Percentiles rank a stretch among this genome's conserved stretches.
Conservation (phyloP, 2,888 invertebrate genomes). For the Argyra leucocephala region DNA sequence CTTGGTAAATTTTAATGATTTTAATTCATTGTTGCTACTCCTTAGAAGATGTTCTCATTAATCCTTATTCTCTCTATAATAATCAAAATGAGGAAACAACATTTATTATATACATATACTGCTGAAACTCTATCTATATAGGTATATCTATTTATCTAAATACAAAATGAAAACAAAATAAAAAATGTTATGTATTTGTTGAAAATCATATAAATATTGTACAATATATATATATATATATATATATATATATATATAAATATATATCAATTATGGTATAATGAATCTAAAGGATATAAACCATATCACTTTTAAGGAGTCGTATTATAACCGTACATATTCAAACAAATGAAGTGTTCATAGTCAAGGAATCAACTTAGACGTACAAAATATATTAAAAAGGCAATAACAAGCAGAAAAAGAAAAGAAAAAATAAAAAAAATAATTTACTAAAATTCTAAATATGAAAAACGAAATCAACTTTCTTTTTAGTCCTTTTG, state of each 20-base stretch:
- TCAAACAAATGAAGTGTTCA: background rate
- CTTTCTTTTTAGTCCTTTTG: no score
- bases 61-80: background rate
- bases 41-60: slow-evolving; percentile 6
- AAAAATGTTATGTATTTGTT: background rate
- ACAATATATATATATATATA: no score
- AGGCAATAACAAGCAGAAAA: background rate
- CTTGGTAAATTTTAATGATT: slow-evolving; percentile 6
- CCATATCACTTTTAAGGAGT: no score
- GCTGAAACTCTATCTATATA: no score
- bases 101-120: no score
- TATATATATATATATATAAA: no score
- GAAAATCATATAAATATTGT: background rate
- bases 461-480: background rate
- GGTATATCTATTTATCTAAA: no score
- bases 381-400: background rate
- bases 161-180: background rate
- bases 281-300: no score
- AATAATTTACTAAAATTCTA: background rate
- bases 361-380: background rate
- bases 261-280: no score
- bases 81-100: background rate
- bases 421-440: background rate
- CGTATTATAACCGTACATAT: no score
- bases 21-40: slow-evolving; percentile 6